Percentiles rank a stretch among this genome's conserved stretches.
Conservation (phyloP, 2,113 vertebrate species). For the Corvus hawaiiensis region DNA sequence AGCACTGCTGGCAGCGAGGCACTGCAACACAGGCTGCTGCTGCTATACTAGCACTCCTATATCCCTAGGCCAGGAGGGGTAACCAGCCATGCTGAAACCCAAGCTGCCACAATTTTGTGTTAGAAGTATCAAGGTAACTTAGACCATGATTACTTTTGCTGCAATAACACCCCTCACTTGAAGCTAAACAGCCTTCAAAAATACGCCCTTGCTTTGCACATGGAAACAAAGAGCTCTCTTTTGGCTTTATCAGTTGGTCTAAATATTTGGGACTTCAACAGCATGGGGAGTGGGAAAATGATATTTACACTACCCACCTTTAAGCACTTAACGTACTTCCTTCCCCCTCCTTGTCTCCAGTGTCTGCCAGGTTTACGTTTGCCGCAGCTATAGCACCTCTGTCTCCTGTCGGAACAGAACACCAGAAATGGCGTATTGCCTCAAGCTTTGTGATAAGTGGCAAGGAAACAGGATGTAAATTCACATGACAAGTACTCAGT, state of each 20-base stretch:
- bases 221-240: constrained; percentile 1
- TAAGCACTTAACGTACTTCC: not conserved
- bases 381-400: not conserved
- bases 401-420: constrained; percentile 22
- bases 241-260: constrained; percentile 11
- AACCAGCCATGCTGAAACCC: not conserved
- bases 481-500: constrained; percentile 23
- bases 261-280: not conserved
- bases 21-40: not conserved
- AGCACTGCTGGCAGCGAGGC: accelerated
- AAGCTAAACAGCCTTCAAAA: not conserved
- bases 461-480: constrained; percentile 33
- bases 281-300: constrained; percentile 12
- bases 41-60: not conserved
- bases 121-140: not conserved
- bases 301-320: constrained; percentile 45
- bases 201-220: accelerated
- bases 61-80: not conserved
- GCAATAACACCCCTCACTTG: not conserved
- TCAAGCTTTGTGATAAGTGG: constrained; percentile 1
- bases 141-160: not conserved
- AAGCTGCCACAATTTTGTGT: not conserved
- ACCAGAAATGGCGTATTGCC: not conserved
- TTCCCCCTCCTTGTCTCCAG: constrained; percentile 29
- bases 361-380: constrained; percentile 9